These are phyloP conservation scores for Lophius americanus DNA, from an alignment of 2,797 vertebrate species.

Conservation along the genomic window DNA sequence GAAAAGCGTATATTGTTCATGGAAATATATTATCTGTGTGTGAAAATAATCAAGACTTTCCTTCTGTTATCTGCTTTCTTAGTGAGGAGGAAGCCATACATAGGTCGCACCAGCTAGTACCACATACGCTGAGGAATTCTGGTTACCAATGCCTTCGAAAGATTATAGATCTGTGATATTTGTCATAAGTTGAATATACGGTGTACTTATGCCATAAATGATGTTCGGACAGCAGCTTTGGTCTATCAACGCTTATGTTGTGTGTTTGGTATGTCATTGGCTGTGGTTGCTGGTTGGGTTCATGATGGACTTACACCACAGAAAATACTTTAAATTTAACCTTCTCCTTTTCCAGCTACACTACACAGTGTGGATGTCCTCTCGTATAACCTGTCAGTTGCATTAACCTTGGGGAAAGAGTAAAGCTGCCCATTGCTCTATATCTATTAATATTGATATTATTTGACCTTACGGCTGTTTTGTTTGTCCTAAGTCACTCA, in stretches of 20 bases:
- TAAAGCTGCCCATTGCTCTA: slow-evolving; percentile 42
- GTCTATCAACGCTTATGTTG: slow-evolving; percentile 3
- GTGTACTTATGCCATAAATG: no score
- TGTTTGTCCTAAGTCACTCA: slow-evolving; percentile 58
- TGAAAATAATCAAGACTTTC: no score
- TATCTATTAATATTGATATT: slow-evolving; percentile 75
- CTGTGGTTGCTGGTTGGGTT: slow-evolving; percentile 5
- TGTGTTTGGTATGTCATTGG: slow-evolving; percentile 11
- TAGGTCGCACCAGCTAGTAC: no score
- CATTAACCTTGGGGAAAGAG: slow-evolving; percentile 53
- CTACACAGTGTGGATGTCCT: slow-evolving; percentile 30
- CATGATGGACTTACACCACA: slow-evolving; percentile 20
- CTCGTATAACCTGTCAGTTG: slow-evolving; percentile 54
- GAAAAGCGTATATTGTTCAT: no score
- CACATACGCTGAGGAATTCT: no score
- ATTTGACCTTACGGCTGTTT: slow-evolving; percentile 57
- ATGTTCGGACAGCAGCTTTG: slow-evolving; percentile 1
- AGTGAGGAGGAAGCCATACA: no score
- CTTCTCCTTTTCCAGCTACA: slow-evolving; percentile 12
- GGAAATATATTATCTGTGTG: no score
- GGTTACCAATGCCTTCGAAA: no score
- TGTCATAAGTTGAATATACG: no score
- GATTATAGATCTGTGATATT: no score
- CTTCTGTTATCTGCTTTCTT: no score
- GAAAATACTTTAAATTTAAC: slow-evolving; percentile 34